Evolutionary conservation across 2,113 vertebrate species (phyloP), one percentile per base, ranked within the genome.

Genomic region (Cygnus atratus): DNA sequence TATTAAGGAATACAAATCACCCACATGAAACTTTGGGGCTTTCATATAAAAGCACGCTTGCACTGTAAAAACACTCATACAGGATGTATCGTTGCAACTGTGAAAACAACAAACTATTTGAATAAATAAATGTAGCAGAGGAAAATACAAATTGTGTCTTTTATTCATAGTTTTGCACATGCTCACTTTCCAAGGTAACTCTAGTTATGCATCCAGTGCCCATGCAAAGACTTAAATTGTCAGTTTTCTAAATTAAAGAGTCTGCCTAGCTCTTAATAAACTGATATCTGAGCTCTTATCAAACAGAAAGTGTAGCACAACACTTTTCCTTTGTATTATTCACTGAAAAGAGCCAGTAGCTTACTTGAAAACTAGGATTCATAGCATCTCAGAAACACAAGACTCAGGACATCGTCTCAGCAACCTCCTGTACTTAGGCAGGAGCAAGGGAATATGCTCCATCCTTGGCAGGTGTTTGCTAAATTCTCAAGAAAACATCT

Each of bases 21-120:
- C 57, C 26, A n/a, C 19, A 31, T 9, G 8, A 76, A 75, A 13
- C 8, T 20, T 28, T 11, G 0, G 0, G 14, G 14, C 72, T 71
- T 26, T 20, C 59, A 24, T 1, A 0, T 22, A 25, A 61, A 14
- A 6, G 6, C 21, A 7, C 52, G 5, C 9, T 41, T 77, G 55
- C 33, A 17, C 20, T 48, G n/a, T 50, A 18, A 26, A 50, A 41
- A 15, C 6, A 43, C 12, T 20, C 2, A 0, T 21, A 17, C 3
- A 24, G 24, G 29, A 44, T 61, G 9, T 50, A 39, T 26, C 14
- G 2, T 33, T 66, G n/a, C 43, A 89, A 55, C 44, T 73, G 24
- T 54, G 26, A 80, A 71, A 85, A 43, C 10, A 7, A 8, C 33
- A 35, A 65, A 26, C 28, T 39, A n/a, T n/a, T 29, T 43, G 37